Evolutionary conservation across 1,140 invertebrate genomes (phyloP).

Genomic region (Copidosoma floridanum): DNA sequence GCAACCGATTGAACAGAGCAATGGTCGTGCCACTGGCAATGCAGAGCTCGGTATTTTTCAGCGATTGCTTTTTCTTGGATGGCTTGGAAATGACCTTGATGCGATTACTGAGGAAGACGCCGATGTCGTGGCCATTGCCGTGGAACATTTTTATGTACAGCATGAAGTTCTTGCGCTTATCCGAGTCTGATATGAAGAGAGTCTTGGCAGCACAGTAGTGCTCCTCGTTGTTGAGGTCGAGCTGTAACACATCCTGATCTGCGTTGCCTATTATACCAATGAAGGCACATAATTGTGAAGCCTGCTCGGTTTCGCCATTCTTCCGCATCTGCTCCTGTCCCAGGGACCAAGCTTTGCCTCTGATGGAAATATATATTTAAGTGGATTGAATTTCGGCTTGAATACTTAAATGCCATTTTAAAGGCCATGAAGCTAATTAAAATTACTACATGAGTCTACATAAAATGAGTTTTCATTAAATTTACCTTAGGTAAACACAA

Average conservation of each 20-base stretch:
- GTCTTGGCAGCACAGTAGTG: conserved; percentile 99
- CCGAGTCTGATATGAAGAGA: conserved; percentile 96
- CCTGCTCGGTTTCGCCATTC: conserved; percentile 83
- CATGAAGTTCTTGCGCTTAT: conserved; percentile 99
- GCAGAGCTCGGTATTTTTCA: conserved; percentile 98
- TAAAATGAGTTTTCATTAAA: no score
- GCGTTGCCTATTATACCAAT: conserved; percentile 87
- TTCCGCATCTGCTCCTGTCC: conserved; percentile 85
- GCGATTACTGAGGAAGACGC: conserved; percentile 94
- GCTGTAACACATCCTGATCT: conserved; percentile 96
- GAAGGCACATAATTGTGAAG: conserved; percentile 90
- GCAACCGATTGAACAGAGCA: conserved; percentile 93
- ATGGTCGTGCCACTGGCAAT: conserved; percentile 99
- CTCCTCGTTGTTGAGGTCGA: conserved; percentile 91
- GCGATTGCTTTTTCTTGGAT: conserved; percentile 98
- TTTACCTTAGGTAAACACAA: conserved; percentile 85
- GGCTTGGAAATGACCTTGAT: conserved; percentile 99
- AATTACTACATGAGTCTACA: not conserved
- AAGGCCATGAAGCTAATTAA: no score
- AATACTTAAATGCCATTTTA: no score
- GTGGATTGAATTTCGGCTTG: no score
- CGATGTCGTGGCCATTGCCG: conserved; percentile 96
- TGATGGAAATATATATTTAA: no score
- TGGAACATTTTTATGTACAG: conserved; percentile 98
- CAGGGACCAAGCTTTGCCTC: conserved; percentile 93